Base-by-base conservation (phyloP, 1,140 invertebrate species). In the Achatina immaculata region DNA sequence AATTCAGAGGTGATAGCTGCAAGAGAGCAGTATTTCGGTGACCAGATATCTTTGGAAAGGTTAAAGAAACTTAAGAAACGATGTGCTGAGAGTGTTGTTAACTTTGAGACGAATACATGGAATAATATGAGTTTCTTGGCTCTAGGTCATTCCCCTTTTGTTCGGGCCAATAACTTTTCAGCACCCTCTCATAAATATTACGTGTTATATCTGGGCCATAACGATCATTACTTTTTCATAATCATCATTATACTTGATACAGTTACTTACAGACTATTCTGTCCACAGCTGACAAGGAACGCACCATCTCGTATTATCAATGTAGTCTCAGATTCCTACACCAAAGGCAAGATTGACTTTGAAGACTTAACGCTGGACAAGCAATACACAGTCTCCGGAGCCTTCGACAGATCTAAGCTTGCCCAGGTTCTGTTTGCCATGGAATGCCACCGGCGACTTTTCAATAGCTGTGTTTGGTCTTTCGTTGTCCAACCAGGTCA, bases 401-500 rank as follows among this genome's bases (percentile, higher is more conserved):
- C 89, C n/a, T 90, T 89, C 80, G 82, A 83, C 3, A 80, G 89
- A 40, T 88, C 86, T 71, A 90, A 90, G 72, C 72, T 88, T 36
- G 86, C 87, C 1, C 80, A 85, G 77, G 74, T 85, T 7, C 62
- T 86, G 43, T 88, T 88, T 65, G 88, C 81, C 62, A 40, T 85
- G 31, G 89, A 90, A 73, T 69, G 82, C 14, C 88, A 89, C 72
- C 76, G 87, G 1, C 86, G 83, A 16, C 84, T 84, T 83, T 85
- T 82, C 68, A 51, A 65, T 14, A 85, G 83, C 14, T 83, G 85
- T 28, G 84, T 90, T n/a, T 74, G 82, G 71, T 77, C 80, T 28
- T 89, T 82, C 66, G 87, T 83, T 21, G 89, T 88, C 7, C 86
- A 90, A 45, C 89, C 89, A n/a, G 89, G 89, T 89, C 79, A 72